Conservation (phyloP, 2,797 vertebrate species). For the Amblyraja radiata region DNA sequence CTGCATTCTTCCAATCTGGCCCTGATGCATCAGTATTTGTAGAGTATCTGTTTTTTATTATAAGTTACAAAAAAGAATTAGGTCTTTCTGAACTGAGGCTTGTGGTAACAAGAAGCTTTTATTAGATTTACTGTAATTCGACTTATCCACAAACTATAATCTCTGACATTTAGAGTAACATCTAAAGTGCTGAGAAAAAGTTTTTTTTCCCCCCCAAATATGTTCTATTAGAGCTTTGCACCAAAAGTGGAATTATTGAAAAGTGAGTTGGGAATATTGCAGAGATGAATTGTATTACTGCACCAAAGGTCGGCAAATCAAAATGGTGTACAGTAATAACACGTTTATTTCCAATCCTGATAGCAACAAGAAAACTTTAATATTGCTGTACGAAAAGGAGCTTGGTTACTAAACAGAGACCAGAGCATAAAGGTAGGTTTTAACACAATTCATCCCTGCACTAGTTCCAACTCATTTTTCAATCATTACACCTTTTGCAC, state of each 20-base stretch:
- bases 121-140: conserved; percentile 36
- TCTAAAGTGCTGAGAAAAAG: conserved; percentile 18
- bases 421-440: neutral
- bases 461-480: conserved; percentile 8
- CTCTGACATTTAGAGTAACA: conserved; percentile 34
- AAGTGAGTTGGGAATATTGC: neutral
- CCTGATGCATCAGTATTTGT: conserved; percentile 22
- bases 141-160: conserved; percentile 36
- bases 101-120: conserved; percentile 36
- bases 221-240: neutral
- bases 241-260: neutral
- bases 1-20: conserved; percentile 5
- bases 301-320: neutral
- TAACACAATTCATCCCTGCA: neutral
- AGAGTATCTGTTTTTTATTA: conserved; percentile 35
- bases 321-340: neutral
- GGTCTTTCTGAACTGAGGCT: conserved; percentile 32
- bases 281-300: neutral
- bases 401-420: neutral
- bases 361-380: neutral
- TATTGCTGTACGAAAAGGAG: neutral
- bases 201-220: neutral
- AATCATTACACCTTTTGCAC: neutral
- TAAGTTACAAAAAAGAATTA: conserved; percentile 34
- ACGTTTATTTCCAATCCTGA: neutral